These are phyloP conservation scores for Laothoe populi DNA, from an alignment of 2,888 invertebrate species.

Conservation along the genomic window DNA sequence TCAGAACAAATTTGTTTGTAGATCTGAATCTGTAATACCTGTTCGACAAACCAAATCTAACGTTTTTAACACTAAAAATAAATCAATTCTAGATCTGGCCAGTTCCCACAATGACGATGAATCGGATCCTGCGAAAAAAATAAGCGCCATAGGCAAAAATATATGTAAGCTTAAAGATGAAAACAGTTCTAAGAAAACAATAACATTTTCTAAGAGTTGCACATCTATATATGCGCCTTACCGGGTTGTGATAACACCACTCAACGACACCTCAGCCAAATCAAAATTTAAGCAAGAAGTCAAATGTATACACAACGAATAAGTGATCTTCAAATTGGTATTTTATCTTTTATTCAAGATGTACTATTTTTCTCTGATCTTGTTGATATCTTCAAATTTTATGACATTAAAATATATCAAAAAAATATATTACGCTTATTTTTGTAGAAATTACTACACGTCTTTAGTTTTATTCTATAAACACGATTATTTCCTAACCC, in stretches of 20 bases:
- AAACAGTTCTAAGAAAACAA: slow-evolving; percentile 63
- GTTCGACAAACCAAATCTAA: slow-evolving; percentile 69
- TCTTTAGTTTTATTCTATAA: neutral
- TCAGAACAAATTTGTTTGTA: slow-evolving; percentile 66
- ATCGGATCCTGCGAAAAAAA: slow-evolving; percentile 68
- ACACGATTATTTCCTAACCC: neutral
- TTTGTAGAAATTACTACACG: neutral
- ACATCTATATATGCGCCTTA: slow-evolving; percentile 74
- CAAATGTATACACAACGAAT: slow-evolving; percentile 33
- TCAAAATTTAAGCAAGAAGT: slow-evolving; percentile 34
- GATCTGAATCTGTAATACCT: slow-evolving; percentile 56
- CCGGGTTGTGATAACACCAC: slow-evolving; percentile 67
- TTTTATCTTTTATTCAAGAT: slow-evolving; percentile 17
- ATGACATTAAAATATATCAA: slow-evolving; percentile 35
- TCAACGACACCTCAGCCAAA: slow-evolving; percentile 58
- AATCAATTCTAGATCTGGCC: slow-evolving; percentile 52
- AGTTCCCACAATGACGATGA: slow-evolving; percentile 61
- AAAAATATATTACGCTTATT: neutral
- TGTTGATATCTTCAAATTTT: slow-evolving; percentile 67
- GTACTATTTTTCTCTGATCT: slow-evolving; percentile 47
- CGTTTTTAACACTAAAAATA: slow-evolving; percentile 52
- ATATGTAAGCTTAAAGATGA: slow-evolving; percentile 73
- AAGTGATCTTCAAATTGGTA: slow-evolving; percentile 23
- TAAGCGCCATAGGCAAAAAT: slow-evolving; percentile 75
- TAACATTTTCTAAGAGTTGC: slow-evolving; percentile 72